Conservation (phyloP, 64 coral and sea anemone genomes). For the Stichodactyla mertensii region DNA sequence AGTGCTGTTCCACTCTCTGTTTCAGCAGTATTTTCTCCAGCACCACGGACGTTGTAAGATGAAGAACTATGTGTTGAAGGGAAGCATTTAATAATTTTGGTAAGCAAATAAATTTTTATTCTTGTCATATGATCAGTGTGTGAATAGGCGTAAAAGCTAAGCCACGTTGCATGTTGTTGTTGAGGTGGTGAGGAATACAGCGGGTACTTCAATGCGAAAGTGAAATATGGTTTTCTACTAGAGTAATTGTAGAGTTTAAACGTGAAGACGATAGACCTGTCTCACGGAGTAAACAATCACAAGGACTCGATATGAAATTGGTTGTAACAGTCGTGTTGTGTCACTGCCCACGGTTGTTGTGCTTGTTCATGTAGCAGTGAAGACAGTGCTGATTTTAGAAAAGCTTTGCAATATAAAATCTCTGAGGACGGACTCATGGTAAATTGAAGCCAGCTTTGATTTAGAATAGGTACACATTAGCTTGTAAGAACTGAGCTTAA, state of each 20-base stretch:
- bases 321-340: slow-evolving; percentile 11
- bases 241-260: slow-evolving; percentile 1
- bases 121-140: slow-evolving; percentile 25
- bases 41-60: background rate
- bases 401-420: background rate
- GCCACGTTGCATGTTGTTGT: slow-evolving; percentile 41
- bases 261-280: slow-evolving; percentile 2
- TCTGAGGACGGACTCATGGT: background rate
- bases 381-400: background rate
- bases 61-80: background rate
- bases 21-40: slow-evolving; percentile 29
- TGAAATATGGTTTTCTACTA: background rate
- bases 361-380: slow-evolving; percentile 23
- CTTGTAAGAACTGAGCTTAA: background rate
- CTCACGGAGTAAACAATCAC: slow-evolving; percentile 10
- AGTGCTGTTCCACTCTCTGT: slow-evolving; percentile 12
- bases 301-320: background rate
- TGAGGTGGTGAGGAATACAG: slow-evolving; percentile 21
- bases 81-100: slow-evolving; percentile 17
- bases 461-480: slow-evolving; percentile 5
- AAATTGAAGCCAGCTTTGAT: slow-evolving; percentile 12
- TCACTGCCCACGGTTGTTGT: slow-evolving; percentile 25
- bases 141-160: slow-evolving; percentile 22
- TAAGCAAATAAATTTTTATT: slow-evolving; percentile 40
- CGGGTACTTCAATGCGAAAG: slow-evolving; percentile 7